These are phyloP conservation scores for Parelbella ahira DNA, from an alignment of 2,888 invertebrate genomes.

Conservation along the genomic window DNA sequence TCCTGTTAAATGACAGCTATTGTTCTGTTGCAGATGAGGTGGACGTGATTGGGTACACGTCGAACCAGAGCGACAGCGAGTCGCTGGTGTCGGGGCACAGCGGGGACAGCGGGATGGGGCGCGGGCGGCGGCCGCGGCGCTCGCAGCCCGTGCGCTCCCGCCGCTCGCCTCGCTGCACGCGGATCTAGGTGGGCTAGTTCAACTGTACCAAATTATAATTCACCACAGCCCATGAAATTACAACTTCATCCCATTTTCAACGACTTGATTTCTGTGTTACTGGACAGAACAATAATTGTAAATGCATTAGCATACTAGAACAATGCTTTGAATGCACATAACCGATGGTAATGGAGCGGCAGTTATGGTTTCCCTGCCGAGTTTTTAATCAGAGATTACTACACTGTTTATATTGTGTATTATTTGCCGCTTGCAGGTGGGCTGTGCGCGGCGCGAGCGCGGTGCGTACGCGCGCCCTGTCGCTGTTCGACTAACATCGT, in stretches of 20 bases:
- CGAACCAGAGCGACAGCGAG: conserved; percentile 91
- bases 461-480: conserved; percentile 32
- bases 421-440: conserved; percentile 48
- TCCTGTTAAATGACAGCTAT: no score
- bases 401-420: neutral
- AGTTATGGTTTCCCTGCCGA: no score
- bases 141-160: conserved; percentile 61
- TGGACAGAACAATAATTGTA: no score
- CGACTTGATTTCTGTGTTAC: no score
- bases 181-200: conserved; percentile 67
- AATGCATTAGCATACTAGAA: no score
- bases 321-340: no score
- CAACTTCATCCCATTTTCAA: no score
- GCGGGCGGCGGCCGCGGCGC: conserved; percentile 79
- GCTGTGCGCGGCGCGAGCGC: conserved; percentile 51
- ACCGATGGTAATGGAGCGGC: no score
- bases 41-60: conserved; percentile 92
- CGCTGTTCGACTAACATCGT: conserved; percentile 45
- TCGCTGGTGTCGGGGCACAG: conserved; percentile 90
- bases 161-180: conserved; percentile 44
- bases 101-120: conserved; percentile 69
- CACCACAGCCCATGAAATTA: no score
- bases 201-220: no score
- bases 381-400: no score
- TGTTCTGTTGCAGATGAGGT: conserved; percentile 86